Conservation (phyloP, 2,113 vertebrate species). For the Phrynosoma platyrhinos region DNA sequence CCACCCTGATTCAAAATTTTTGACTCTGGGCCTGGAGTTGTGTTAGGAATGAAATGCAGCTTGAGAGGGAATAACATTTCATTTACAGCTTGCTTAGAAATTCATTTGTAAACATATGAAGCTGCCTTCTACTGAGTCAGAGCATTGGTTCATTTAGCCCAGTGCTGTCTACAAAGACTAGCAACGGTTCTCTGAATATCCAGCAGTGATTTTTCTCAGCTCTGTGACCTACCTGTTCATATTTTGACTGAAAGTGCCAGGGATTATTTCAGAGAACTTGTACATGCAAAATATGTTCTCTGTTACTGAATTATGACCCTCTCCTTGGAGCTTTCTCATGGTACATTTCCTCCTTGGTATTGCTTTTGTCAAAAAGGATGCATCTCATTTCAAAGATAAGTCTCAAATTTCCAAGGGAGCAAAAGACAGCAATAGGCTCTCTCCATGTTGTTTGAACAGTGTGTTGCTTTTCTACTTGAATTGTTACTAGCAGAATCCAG, state of each 20-base stretch:
- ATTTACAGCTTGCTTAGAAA: conserved; percentile 28
- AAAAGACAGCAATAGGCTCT: conserved; percentile 4
- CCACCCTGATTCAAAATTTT: background rate
- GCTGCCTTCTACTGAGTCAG: background rate
- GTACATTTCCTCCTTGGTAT: conserved; percentile 9
- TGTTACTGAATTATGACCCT: background rate
- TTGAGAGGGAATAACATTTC: conserved; percentile 33
- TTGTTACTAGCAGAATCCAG: conserved; percentile 24
- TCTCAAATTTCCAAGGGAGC: conserved; percentile 1
- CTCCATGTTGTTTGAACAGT: conserved; percentile 49
- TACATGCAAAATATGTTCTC: background rate
- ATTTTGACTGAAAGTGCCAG: background rate
- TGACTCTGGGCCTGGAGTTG: background rate
- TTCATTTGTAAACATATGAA: conserved; percentile 24
- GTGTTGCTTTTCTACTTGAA: background rate
- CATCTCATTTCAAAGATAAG: conserved; percentile 54
- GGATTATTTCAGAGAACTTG: too few relatives aligned
- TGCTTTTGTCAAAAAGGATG: conserved; percentile 49
- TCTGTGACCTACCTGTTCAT: background rate
- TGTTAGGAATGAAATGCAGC: conserved; percentile 56
- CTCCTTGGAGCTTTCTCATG: conserved; percentile 33
- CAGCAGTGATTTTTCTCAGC: background rate
- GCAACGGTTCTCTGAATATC: background rate
- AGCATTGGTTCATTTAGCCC: background rate
- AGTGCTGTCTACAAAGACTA: background rate